phyloP scores from a whole-genome alignment of 2,888 invertebrate species.

The Pristionchus exspectatus region DNA sequence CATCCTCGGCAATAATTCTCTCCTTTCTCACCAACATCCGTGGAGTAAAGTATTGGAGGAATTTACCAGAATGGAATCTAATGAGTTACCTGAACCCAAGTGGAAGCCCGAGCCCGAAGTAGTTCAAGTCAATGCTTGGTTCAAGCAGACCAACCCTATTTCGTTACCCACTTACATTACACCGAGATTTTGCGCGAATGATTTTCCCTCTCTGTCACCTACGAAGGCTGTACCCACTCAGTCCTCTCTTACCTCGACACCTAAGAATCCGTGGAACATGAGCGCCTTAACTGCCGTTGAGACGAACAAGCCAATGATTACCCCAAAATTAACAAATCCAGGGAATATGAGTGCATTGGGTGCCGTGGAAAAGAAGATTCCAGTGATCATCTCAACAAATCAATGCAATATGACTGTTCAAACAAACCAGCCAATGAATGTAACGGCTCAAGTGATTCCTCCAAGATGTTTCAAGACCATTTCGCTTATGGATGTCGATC shows the following conservation, averaged over 20 bases:
- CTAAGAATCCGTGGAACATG: not conserved
- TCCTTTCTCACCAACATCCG: not conserved
- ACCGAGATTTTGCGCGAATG: not conserved
- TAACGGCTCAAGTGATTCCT: no score
- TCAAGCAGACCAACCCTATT: not conserved
- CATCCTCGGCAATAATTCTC: not conserved
- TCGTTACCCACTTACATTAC: not conserved
- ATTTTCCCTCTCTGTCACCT: not conserved
- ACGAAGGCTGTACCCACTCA: not conserved
- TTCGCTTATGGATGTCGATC: not conserved
- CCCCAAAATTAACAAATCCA: not conserved
- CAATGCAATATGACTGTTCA: no score
- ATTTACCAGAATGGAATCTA: not conserved
- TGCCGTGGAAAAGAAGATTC: no score
- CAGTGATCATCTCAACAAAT: no score
- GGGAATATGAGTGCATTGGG: no score
- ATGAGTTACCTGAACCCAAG: not conserved
- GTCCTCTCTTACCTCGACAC: not conserved
- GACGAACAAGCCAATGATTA: not conserved
- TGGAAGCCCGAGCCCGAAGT: not conserved
- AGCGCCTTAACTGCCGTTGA: not conserved
- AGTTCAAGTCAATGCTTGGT: not conserved
- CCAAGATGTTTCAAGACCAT: not conserved
- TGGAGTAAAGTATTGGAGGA: constrained; percentile 37
- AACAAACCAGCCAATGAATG: no score